Evolutionary conservation across 37 sponge, comb jelly and placozoan species (phyloP), one percentile per base, ranked within the genome.

Genomic region (Diacarnus erythraeanus): DNA sequence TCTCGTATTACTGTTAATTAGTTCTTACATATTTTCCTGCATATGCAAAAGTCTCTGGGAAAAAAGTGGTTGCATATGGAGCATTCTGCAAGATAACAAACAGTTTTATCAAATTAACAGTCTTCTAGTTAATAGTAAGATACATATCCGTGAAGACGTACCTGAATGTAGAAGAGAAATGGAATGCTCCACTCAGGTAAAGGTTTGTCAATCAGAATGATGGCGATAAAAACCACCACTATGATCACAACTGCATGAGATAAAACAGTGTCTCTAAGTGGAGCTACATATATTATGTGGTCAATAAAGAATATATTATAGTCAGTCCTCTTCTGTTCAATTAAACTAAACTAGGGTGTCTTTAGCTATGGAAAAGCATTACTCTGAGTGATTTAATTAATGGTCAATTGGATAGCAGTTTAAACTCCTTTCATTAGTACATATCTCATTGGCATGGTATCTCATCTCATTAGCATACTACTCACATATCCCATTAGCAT

Each of bases 101-200:
- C 22, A 40, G 47, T 1, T 6, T 54, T 74, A 18, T 5, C 9
- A 54, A 26, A 54, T 20, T 35, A 12, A 31, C 2, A 54, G 2
- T 8, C 77, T 42, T 5, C n/a, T 71, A 1, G 18, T 60, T 40
- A 64, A 1, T 42, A 30, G 34, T 30, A n/a, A 17, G 47, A 20
- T 31, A 61, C 22, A 57, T 26, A 31, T 40, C 0, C 25, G 58
- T 36, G 39, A 20, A 20, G 2, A 22, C 86, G 33, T 64, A 85
- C 91, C 66, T 81, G 86, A 18, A 90, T 72, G 67, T 90, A 90
- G 67, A 90, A 90, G 40, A 90, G 25, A 33, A 76, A 68, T 22
- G 86, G 75, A 12, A 64, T 77, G 33, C 74, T 6, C 81, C 80
- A 85, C 23, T 59, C 20, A 40, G 91, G 83, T 8, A 78, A 59